phyloP scores from a whole-genome alignment of 2,888 invertebrate genomes.

The Temnothorax unifasciatus region DNA sequence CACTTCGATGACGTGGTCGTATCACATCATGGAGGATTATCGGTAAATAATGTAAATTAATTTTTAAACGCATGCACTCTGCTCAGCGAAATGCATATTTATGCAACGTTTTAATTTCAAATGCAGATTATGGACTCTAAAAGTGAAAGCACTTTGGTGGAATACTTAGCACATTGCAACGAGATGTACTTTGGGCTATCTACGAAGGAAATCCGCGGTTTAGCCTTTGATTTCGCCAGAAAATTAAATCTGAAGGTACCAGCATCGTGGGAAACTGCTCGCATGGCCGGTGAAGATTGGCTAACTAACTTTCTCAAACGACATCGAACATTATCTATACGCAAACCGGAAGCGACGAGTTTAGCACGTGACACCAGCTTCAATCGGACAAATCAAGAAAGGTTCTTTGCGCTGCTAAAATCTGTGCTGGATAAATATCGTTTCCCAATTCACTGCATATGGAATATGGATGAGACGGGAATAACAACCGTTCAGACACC shows the following conservation, averaged over 20 bases:
- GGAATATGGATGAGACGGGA: no score
- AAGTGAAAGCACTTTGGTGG: neutral
- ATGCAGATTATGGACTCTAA: neutral
- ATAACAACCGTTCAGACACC: no score
- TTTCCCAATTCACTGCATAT: no score
- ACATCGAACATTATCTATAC: neutral
- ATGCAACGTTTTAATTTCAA: neutral
- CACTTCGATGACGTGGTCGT: no score
- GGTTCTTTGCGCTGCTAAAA: no score
- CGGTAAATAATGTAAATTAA: no score
- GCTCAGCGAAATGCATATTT: neutral
- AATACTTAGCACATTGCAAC: neutral
- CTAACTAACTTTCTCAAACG: neutral
- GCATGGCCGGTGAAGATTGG: neutral
- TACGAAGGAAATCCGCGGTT: neutral
- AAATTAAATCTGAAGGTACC: neutral
- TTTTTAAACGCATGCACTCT: neutral
- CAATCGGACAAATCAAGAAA: no score
- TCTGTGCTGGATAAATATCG: no score
- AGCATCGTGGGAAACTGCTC: neutral
- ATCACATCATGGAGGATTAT: no score
- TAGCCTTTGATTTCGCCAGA: neutral
- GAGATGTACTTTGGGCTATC: neutral
- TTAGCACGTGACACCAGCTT: no score
- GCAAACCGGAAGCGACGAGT: neutral